Percentiles rank a stretch among this genome's conserved stretches.
Conservation (phyloP, 2,888 invertebrate species). For the Halictus quadricinctus region DNA sequence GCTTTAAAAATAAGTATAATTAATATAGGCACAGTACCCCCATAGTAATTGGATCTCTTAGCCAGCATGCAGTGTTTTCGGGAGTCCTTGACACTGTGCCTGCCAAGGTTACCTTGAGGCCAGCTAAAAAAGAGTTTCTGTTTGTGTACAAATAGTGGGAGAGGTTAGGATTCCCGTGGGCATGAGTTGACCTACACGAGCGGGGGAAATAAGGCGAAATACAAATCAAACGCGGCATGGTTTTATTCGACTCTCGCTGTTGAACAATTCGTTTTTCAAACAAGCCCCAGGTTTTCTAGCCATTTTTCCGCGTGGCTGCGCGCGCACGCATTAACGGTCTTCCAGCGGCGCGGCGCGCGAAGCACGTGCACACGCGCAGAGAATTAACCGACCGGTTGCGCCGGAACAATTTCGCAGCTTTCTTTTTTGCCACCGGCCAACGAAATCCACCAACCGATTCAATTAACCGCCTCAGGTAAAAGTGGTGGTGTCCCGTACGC, state of each 20-base stretch:
- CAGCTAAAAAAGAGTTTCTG: neutral
- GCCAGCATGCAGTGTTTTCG: neutral
- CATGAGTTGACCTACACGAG: neutral
- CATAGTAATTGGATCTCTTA: too few relatives aligned
- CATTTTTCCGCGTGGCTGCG: conserved; percentile 8
- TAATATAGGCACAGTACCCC: too few relatives aligned
- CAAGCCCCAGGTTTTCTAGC: conserved; percentile 1
- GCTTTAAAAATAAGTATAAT: too few relatives aligned
- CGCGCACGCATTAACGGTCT: conserved; percentile 20
- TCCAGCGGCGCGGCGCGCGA: neutral
- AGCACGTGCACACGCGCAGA: conserved; percentile 1
- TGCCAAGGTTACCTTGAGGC: neutral
- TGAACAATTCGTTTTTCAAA: conserved; percentile 33
- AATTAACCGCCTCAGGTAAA: conserved; percentile 27
- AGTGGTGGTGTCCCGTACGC: conserved; percentile 3
- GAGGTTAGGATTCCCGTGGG: neutral
- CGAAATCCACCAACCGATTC: conserved; percentile 22
- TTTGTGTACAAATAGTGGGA: neutral
- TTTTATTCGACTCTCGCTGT: conserved; percentile 52
- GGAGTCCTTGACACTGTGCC: neutral
- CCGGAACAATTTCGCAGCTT: conserved; percentile 28
- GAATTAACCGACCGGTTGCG: conserved; percentile 38
- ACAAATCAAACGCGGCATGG: conserved; percentile 49
- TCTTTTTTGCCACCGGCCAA: conserved; percentile 34
- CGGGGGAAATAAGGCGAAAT: conserved; percentile 57